These are phyloP conservation scores for Drosophila prostipennis DNA, from an alignment of 2,888 invertebrate species.

Conservation along the genomic window DNA sequence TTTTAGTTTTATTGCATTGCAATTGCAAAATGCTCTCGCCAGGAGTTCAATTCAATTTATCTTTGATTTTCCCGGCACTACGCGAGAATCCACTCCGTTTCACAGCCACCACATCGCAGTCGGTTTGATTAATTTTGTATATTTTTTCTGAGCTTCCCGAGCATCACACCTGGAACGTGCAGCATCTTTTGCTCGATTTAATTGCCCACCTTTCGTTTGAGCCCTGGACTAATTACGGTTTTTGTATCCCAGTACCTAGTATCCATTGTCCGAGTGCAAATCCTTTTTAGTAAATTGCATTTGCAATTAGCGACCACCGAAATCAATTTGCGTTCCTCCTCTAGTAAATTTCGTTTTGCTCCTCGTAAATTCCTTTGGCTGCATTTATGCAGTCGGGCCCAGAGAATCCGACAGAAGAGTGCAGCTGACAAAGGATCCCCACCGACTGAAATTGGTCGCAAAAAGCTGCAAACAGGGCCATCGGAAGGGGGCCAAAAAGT, in stretches of 20 bases:
- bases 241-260: background rate
- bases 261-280: conserved; percentile 27
- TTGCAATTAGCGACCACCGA: conserved; percentile 67
- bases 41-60: conserved; percentile 73
- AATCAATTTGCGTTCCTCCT: conserved; percentile 70
- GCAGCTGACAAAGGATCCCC: conserved; percentile 44
- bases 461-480: conserved; percentile 14
- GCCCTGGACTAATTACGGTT: conserved; percentile 56
- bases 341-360: conserved; percentile 67
- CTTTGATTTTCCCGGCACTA: conserved; percentile 64
- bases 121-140: conserved; percentile 65
- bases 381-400: conserved; percentile 72
- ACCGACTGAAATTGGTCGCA: conserved; percentile 1
- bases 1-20: conserved; percentile 66
- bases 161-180: conserved; percentile 14
- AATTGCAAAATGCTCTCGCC: conserved; percentile 63
- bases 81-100: conserved; percentile 4
- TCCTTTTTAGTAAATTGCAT: conserved; percentile 66
- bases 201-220: conserved; percentile 6
- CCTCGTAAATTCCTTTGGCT: conserved; percentile 77
- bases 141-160: conserved; percentile 31
- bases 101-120: conserved; percentile 3
- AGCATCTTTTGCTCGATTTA: conserved; percentile 20
- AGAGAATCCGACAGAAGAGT: conserved; percentile 19
- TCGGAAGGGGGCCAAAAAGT: conserved; percentile 5